Conservation (phyloP, 2,888 invertebrate genomes). For the Anagyrus pseudococci region DNA sequence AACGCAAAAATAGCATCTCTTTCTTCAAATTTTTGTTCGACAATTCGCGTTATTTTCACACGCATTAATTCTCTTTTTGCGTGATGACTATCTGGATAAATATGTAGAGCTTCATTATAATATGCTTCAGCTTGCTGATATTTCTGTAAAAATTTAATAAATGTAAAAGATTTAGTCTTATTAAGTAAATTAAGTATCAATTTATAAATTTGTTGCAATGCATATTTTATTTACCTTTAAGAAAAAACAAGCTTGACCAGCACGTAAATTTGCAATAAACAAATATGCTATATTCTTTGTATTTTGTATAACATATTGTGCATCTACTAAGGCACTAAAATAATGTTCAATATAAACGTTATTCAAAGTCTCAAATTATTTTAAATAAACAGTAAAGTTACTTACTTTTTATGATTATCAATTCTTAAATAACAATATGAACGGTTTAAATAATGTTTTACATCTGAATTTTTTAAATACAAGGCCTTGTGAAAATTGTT, state of each 20-base stretch:
- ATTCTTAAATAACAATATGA: conserved; percentile 36
- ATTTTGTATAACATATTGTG: conserved; percentile 30
- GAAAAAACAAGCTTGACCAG: conserved; percentile 31
- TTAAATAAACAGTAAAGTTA: conserved; percentile 1
- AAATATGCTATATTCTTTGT: conserved; percentile 18
- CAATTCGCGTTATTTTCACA: conserved; percentile 40
- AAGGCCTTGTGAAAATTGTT: conserved; percentile 31
- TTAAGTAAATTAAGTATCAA: neutral
- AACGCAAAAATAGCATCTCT: conserved; percentile 38
- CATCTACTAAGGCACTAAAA: conserved; percentile 39
- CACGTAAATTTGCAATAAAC: conserved; percentile 37
- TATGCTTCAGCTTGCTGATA: conserved; percentile 41
- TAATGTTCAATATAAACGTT: neutral
- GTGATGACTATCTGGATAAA: conserved; percentile 37
- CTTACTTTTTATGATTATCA: conserved; percentile 26
- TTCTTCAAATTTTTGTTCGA: conserved; percentile 42
- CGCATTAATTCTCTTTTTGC: conserved; percentile 42
- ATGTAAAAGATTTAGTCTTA: neutral
- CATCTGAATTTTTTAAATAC: conserved; percentile 26
- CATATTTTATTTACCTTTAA: conserved; percentile 26
- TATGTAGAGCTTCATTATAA: conserved; percentile 40
- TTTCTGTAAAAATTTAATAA: conserved; percentile 37
- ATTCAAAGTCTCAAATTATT: neutral
- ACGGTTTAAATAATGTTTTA: conserved; percentile 40
- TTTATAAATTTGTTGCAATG: neutral